A percentile compares a stretch with the other conserved stretches of the same genome.
Evolutionary conservation across 2,888 invertebrate genomes (phyloP).

Genomic region (Tetanocera ferruginea): DNA sequence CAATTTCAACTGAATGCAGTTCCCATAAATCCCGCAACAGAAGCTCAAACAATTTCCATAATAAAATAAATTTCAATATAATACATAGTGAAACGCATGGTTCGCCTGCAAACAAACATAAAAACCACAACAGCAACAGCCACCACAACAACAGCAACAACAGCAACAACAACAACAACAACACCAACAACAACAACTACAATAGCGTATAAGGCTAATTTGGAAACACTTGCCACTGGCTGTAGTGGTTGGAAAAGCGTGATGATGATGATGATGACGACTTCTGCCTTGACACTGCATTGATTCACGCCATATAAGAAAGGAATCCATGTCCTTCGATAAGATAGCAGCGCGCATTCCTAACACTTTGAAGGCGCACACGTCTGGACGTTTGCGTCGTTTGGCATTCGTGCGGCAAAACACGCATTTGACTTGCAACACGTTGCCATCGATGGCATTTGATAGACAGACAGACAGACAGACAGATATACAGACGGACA

Average conservation of each 20-base stretch:
- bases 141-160: slow-evolving; percentile 15
- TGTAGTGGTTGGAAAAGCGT: slow-evolving; percentile 33
- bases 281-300: slow-evolving; percentile 50
- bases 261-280: slow-evolving; percentile 40
- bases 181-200: not conserved
- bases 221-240: slow-evolving; percentile 34
- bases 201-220: slow-evolving; percentile 29
- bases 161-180: slow-evolving; percentile 10
- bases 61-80: slow-evolving; percentile 27
- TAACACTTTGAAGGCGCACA: slow-evolving; percentile 38
- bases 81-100: not conserved
- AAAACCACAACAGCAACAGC: slow-evolving; percentile 22
- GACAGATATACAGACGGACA: slow-evolving; percentile 33
- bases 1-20: slow-evolving; percentile 11
- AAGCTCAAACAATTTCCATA: slow-evolving; percentile 1
- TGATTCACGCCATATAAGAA: slow-evolving; percentile 47
- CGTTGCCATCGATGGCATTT: slow-evolving; percentile 43
- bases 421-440: slow-evolving; percentile 50
- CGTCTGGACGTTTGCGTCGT: slow-evolving; percentile 13
- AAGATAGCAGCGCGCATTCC: slow-evolving; percentile 40
- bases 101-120: not conserved
- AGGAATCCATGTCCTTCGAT: slow-evolving; percentile 44
- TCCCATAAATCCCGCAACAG: slow-evolving; percentile 27
- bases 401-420: slow-evolving; percentile 43
- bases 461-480: slow-evolving; percentile 39